Base-by-base conservation (phyloP, 1,140 invertebrate genomes). In the Arion vulgaris region DNA sequence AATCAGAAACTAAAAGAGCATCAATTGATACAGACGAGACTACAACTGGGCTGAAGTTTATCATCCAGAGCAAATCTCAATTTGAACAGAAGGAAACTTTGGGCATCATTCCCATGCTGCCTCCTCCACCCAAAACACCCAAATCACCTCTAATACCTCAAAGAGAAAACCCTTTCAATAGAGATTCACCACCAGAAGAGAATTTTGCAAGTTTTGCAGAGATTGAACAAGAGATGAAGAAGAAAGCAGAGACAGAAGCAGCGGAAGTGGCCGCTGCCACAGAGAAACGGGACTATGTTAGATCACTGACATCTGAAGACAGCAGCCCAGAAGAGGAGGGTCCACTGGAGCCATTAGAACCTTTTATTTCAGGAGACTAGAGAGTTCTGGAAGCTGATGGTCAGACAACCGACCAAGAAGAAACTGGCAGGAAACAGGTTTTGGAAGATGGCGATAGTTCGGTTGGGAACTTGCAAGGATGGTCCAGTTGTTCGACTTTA, bases 401-500 rank as follows among this genome's bases (percentile, higher is more conserved):
- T 99, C 41, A 94, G 98, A 26, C 97, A 98, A 89, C 98, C 98
- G 9, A 97, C 97, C 87, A 99, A 99, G 92, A 99, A 99, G 94
- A 99, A 98, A 92, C 97, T 99, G 80, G 99, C 98, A 0, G 88
- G 88, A 62, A 93, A 92, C 87, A 94, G 98, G 83, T 99, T 97
- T 92, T 99, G 98, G 98, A 99, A 99, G 93, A 98, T 98, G 90
- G 96, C 99, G 57, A 98, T 95, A 90, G 95, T 99, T 0, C 95
- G 95, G 76, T 87, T 99, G 36, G 94, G 86, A 19, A 78, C 83
- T 53, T 81, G 83, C 41, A 88, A 87, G 28, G 89, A 91, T 57
- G 90, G 88, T 57, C 85, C 87, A 38, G 80, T 89, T 36, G 36
- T 89, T 0, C 88, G 87, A 82, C 74, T 90, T 45, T 91, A 83